Percentiles rank a stretch among this genome's conserved stretches.
These are phyloP conservation scores for Drosophila rubida DNA, from an alignment of 2,888 invertebrate genomes.

Conservation along the genomic window DNA sequence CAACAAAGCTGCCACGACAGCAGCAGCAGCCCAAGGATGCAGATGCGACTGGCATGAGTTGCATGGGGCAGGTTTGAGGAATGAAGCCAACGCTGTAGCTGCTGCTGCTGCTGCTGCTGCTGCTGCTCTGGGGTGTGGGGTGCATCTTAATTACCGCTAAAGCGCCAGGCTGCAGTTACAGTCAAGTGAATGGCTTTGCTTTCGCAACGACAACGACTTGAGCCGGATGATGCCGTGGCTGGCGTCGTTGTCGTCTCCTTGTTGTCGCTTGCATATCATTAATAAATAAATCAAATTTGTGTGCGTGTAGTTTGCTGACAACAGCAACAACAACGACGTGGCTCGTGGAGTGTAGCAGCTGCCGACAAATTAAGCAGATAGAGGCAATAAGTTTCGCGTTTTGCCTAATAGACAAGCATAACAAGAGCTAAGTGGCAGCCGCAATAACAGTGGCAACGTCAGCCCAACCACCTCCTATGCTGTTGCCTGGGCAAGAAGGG, in stretches of 20 bases:
- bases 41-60: conserved; percentile 20
- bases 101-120: neutral
- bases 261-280: conserved; percentile 77
- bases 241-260: conserved; percentile 32
- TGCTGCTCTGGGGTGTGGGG: conserved; percentile 6
- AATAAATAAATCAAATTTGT: conserved; percentile 82
- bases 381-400: conserved; percentile 65
- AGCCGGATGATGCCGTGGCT: conserved; percentile 13
- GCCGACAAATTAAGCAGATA: conserved; percentile 77
- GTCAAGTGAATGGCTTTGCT: conserved; percentile 52
- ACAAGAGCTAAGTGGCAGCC: conserved; percentile 48
- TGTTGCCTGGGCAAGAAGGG: conserved; percentile 24
- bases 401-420: conserved; percentile 67
- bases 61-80: neutral
- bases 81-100: neutral
- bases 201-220: conserved; percentile 7
- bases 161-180: conserved; percentile 57
- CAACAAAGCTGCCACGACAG: conserved; percentile 54
- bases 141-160: conserved; percentile 80
- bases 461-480: conserved; percentile 2
- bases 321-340: conserved; percentile 11
- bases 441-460: conserved; percentile 14
- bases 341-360: conserved; percentile 33
- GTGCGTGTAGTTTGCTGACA: conserved; percentile 61
- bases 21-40: conserved; percentile 67